phyloP scores from a whole-genome alignment of 1,140 invertebrate species.

The Hylaeus anthracinus region DNA sequence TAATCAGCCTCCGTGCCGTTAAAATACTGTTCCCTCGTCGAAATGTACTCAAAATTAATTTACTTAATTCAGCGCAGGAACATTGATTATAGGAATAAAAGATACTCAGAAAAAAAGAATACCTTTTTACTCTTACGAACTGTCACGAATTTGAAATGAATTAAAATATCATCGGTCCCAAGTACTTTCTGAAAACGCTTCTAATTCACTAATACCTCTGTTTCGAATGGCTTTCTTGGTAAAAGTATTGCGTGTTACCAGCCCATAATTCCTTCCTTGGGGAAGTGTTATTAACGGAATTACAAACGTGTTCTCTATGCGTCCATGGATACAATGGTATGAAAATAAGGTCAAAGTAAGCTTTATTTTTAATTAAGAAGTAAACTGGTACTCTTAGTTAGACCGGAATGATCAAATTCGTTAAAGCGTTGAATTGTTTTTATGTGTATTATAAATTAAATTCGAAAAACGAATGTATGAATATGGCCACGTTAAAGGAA shows the following conservation, averaged over 20 bases:
- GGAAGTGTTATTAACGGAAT: slow-evolving; percentile 56
- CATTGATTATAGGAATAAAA: too few relatives aligned
- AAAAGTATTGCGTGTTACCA: slow-evolving; percentile 41
- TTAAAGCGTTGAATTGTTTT: accelerated
- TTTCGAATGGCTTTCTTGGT: slow-evolving; percentile 37
- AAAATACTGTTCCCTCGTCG: neutral
- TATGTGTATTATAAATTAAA: neutral
- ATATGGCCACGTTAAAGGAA: too few relatives aligned
- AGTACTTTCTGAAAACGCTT: slow-evolving; percentile 6
- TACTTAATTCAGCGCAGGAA: too few relatives aligned
- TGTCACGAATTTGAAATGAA: neutral
- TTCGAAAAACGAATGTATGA: too few relatives aligned
- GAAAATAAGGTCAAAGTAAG: slow-evolving; percentile 56
- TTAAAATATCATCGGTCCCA: neutral
- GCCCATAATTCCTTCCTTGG: slow-evolving; percentile 28
- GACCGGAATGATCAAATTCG: neutral
- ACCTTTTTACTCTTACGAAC: neutral
- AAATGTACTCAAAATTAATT: neutral
- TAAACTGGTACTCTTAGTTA: neutral
- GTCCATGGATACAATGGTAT: slow-evolving; percentile 25
- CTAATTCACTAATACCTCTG: slow-evolving; percentile 38
- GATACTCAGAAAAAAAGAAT: too few relatives aligned
- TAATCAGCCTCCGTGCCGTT: neutral
- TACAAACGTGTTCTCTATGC: slow-evolving; percentile 56
- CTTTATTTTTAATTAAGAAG: slow-evolving; percentile 60